Base-by-base conservation (phyloP, 2,113 vertebrate species). In the Lota lota region DNA sequence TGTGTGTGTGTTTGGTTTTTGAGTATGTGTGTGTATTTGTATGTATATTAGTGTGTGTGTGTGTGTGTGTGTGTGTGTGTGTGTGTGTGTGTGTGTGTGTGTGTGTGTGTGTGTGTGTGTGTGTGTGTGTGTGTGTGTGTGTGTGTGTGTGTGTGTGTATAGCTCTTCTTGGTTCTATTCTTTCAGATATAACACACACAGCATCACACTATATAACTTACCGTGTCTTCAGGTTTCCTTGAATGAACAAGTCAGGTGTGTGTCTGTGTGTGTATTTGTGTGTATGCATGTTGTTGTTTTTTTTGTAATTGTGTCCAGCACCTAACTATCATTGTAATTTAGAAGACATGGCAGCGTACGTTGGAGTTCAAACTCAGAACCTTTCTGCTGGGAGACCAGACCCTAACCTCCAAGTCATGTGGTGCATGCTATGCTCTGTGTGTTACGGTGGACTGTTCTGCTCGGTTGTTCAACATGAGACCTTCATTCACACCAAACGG, bases 111-210 rank as follows among this genome's bases (percentile, higher is more conserved):
- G 22, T 51, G 16, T 22, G 63, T n/a, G 14, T 61, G 63, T 73
- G 60, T 15, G 51, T 61, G 15, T 65, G 67, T 62, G 61, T 47
- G 56, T 33, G n/a, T 21, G 22, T 67, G 36, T 54, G 20, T 58
- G 19, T 24, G 12, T 60, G 69, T 17, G 24, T 20, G 50, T 36
- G 15, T 28, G 19, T 15, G 73, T 72, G 14, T 90, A 85, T 63
- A 91, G 57, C 68, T 82, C 68, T 75, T 80, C 77, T 72, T 28
- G 81, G 69, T 79, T 76, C 76, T 81, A 83, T 83, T 89, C 85
- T 86, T 85, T 79, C 68, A 72, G 67, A 76, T 81, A 84, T 85
- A 84, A 88, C 81, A 86, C 87, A 76, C 28, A 28, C 6, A 28
- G n/a, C n/a, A 83, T 84, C 82, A 65, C 64, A 79, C 75, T 79